Evolutionary conservation across 2,888 invertebrate species (phyloP).

Genomic region (Zelleria hepariella): DNA sequence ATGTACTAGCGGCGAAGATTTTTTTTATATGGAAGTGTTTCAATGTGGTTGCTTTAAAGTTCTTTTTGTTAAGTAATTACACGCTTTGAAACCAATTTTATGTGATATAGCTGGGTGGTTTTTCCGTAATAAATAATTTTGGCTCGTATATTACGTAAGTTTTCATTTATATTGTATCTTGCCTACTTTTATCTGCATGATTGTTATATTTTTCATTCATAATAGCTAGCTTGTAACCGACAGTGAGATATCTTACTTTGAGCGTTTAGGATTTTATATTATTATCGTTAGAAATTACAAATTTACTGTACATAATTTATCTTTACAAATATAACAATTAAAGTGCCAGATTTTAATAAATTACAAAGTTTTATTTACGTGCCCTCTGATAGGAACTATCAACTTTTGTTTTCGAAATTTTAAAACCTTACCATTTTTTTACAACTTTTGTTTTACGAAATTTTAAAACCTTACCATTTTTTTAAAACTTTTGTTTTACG

Average conservation of each 20-base stretch:
- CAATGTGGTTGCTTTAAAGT: not conserved
- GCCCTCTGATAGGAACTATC: too few species aligned
- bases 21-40: not conserved
- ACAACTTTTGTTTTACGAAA: too few species aligned
- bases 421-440: too few species aligned
- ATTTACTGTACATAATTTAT: conserved; percentile 48
- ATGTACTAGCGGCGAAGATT: not conserved
- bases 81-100: not conserved
- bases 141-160: not conserved
- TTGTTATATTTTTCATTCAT: not conserved
- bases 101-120: not conserved
- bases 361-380: not conserved
- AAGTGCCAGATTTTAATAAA: conserved; percentile 46
- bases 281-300: conserved; percentile 18
- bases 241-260: conserved; percentile 35
- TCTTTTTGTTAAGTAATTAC: not conserved
- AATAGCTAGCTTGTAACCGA: conserved; percentile 20
- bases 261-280: conserved; percentile 25
- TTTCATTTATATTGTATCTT: not conserved
- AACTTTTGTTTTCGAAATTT: too few species aligned
- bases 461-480: too few species aligned
- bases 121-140: not conserved
- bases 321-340: conserved; percentile 24
- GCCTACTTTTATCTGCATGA: conserved; percentile 2
- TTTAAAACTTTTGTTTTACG: too few species aligned